Conservation (phyloP, 1,140 invertebrate genomes). For the Drosophila leontia region DNA sequence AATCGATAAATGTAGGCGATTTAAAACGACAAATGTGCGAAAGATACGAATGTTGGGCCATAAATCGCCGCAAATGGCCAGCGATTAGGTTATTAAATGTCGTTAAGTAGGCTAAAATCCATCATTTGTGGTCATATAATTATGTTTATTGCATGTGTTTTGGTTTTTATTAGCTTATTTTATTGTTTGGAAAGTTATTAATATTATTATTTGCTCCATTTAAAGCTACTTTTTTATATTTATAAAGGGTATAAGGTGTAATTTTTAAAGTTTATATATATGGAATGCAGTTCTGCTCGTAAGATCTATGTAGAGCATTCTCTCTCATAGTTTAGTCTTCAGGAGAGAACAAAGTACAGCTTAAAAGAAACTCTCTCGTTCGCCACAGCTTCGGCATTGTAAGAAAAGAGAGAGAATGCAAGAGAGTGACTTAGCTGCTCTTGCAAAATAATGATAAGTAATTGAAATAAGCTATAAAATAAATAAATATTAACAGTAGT, state of each 20-base stretch:
- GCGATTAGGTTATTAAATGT: slow-evolving; percentile 11
- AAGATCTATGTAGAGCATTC: background rate
- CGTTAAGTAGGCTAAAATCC: background rate
- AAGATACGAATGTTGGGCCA: slow-evolving; percentile 2
- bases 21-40: slow-evolving; percentile 43
- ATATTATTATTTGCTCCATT: background rate
- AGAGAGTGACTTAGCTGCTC: background rate
- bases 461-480: background rate
- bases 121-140: slow-evolving; percentile 14
- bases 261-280: background rate
- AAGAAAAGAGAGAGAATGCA: background rate
- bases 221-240: background rate
- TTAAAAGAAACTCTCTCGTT: background rate
- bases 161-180: background rate
- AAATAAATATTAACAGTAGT: background rate
- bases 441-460: no score
- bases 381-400: background rate
- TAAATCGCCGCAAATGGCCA: slow-evolving; percentile 27
- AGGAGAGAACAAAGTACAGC: background rate
- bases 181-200: background rate
- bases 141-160: background rate
- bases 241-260: background rate
- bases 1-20: slow-evolving; percentile 45
- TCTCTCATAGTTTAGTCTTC: background rate
- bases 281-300: no score